Percentiles rank a stretch among this genome's conserved stretches.
phyloP scores from a whole-genome alignment of 2,888 invertebrate species.

The Epinotia nisella region DNA sequence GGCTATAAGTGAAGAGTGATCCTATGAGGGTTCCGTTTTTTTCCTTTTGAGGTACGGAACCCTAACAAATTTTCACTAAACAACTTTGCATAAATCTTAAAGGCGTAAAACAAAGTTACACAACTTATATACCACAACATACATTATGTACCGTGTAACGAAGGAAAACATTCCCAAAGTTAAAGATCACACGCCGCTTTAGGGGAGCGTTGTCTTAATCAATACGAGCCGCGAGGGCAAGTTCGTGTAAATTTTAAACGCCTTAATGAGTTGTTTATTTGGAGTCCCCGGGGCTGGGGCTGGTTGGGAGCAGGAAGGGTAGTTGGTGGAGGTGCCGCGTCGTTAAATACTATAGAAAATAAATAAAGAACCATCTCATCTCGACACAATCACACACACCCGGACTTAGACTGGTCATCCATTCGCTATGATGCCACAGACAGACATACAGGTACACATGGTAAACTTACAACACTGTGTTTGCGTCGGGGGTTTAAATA shows the following conservation, averaged over 20 bases:
- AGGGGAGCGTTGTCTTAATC: conserved; percentile 21
- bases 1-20: no score
- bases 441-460: no score
- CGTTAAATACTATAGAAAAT: not conserved
- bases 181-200: conserved; percentile 4
- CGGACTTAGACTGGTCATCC: no score
- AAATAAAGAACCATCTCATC: no score
- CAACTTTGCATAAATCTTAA: not conserved
- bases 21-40: no score
- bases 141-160: not conserved
- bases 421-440: no score
- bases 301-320: conserved; percentile 2
- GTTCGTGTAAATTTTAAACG: conserved; percentile 39
- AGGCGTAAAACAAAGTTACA: not conserved
- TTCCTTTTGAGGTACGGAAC: no score
- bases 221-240: conserved; percentile 25
- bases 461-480: no score
- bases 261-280: conserved; percentile 44
- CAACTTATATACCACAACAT: not conserved
- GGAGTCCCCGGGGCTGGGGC: conserved; percentile 24
- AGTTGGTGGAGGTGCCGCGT: conserved; percentile 10
- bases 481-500: no score
- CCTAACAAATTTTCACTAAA: not conserved
- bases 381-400: no score
- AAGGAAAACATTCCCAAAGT: not conserved